These are phyloP conservation scores for Pristis pectinata DNA, from an alignment of 2,797 vertebrate species.

Conservation along the genomic window DNA sequence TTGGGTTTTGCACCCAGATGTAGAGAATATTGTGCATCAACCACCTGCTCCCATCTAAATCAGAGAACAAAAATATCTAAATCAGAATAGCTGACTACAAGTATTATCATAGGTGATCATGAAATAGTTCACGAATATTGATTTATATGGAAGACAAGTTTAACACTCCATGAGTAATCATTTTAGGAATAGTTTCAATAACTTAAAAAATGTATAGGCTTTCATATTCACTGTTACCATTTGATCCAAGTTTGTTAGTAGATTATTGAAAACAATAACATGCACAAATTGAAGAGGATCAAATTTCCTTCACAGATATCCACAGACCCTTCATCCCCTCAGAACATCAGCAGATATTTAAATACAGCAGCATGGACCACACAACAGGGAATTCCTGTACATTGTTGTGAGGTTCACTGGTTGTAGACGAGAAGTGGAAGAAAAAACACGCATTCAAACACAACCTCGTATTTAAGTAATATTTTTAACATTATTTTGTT, in stretches of 20 bases:
- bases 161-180: neutral
- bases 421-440: neutral
- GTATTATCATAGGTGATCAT: neutral
- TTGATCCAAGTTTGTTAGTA: neutral
- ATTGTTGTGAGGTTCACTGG: neutral
- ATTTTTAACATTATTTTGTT: neutral
- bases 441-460: neutral
- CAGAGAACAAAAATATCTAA: neutral
- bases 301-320: neutral
- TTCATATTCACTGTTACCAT: neutral
- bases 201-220: neutral
- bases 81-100: neutral
- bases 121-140: neutral
- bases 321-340: neutral
- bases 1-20: constrained; percentile 75
- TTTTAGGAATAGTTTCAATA: neutral
- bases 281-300: neutral
- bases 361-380: neutral
- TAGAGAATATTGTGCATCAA: constrained; percentile 78
- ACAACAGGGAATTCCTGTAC: neutral
- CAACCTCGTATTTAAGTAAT: neutral
- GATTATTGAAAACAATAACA: neutral
- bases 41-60: constrained; percentile 86
- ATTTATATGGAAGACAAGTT: neutral
- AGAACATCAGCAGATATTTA: neutral